Evolutionary conservation across 2,113 vertebrate species (phyloP), one percentile per base, ranked within the genome.

Genomic region (Brienomyrus brachyistius): DNA sequence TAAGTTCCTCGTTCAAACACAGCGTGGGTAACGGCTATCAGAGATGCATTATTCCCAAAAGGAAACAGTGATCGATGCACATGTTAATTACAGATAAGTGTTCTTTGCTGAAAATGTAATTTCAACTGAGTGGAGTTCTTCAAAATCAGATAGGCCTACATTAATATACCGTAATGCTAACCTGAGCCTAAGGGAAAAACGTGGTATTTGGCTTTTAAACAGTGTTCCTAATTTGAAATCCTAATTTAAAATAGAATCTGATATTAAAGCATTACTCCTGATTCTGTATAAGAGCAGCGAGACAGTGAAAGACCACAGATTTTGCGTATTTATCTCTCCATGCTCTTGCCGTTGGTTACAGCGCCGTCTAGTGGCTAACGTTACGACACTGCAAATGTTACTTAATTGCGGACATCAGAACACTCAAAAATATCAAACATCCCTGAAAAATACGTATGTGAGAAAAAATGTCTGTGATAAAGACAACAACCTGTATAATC

Each of bases 311-410:
- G 56, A 51, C n/a, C 35, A 43, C 50, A n/a, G 50, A 89, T 82
- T 82, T 5, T 70, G 62, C 62, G 66, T 77, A 89, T 89, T 62
- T 45, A 84, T 21, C 54, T 15, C 48, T 15, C 11, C 40, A 77
- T 43, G 51, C 51, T 92, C 86, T 88, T 94, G 90, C 47, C 93
- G 88, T 93, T 96, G 95, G 91, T 95, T 95, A 95, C 93, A 96
- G 95, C 93, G 92, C 95, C 95, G 93, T 94, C 95, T 95, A 95
- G 94, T 94, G 96, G 94, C 35, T 90, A 62, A 19, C 48, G 45
- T 27, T 19, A 31, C 2, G 84, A 43, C 45, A 51, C 21, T 31
- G n/a, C 17, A 43, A 85, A 35, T 45, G 21, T 9, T 17, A 35
- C 27, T 86, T 31, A 27, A 48, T 50, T 31, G 50, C 47, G 50